These are phyloP conservation scores for Seira ritae DNA, from an alignment of 2,888 invertebrate species.

Conservation along the genomic window DNA sequence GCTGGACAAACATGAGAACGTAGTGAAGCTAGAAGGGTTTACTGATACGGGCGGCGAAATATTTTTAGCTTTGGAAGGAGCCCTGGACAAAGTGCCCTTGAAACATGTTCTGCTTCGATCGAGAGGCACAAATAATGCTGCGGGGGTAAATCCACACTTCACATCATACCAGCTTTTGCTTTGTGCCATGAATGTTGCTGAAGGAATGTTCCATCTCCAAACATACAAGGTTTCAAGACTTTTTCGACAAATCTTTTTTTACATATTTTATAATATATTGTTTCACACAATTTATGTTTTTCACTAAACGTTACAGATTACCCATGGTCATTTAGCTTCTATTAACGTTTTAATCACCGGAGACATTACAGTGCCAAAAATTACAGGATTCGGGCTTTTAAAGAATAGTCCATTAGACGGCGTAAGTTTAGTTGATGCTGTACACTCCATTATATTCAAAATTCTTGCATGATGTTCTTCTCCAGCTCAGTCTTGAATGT, in stretches of 20 bases:
- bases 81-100: constrained; percentile 79
- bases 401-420: constrained; percentile 81
- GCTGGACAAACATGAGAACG: constrained; percentile 83
- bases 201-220: constrained; percentile 84
- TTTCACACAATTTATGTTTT: background rate
- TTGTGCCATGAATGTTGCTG: constrained; percentile 81
- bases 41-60: constrained; percentile 83
- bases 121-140: constrained; percentile 76
- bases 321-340: constrained; percentile 85
- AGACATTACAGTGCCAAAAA: constrained; percentile 81
- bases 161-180: constrained; percentile 69
- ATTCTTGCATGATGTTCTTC: too few species aligned
- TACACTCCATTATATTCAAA: too few species aligned
- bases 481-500: background rate
- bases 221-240: constrained; percentile 79
- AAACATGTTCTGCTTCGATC: constrained; percentile 83
- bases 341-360: constrained; percentile 83
- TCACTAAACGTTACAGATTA: constrained; percentile 73
- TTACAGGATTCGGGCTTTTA: constrained; percentile 85
- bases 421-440: too few species aligned
- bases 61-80: constrained; percentile 85
- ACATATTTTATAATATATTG: background rate
- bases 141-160: constrained; percentile 44
- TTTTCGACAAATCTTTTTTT: background rate
- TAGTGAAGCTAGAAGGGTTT: constrained; percentile 85